phyloP scores from a whole-genome alignment of 2,113 vertebrate genomes.

The Poeciliopsis occidentalis region DNA sequence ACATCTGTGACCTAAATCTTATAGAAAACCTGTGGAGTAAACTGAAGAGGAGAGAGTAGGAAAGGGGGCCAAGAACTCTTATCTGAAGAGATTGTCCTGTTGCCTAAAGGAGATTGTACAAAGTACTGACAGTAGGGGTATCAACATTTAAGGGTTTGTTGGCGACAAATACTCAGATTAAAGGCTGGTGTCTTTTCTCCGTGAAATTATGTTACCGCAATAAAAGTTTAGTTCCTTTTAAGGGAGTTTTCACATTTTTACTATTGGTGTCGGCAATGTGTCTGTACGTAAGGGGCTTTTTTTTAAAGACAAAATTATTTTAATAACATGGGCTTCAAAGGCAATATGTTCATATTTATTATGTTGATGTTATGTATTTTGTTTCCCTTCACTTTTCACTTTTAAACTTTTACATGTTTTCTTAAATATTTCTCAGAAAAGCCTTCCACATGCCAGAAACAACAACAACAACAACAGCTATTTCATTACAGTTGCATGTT shows the following conservation, averaged over 20 bases:
- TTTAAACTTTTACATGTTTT: background rate
- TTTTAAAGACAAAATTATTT: conserved; percentile 4
- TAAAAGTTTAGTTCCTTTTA: background rate
- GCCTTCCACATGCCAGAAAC: conserved; percentile 3
- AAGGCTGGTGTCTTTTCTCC: background rate
- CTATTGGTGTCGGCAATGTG: background rate
- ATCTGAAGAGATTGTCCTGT: background rate
- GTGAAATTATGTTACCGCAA: background rate
- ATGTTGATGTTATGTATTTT: conserved; percentile 5
- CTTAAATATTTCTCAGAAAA: conserved; percentile 5
- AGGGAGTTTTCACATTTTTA: background rate
- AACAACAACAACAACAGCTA: background rate
- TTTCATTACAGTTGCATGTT: conserved; percentile 7
- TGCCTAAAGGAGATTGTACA: background rate
- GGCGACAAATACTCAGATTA: background rate
- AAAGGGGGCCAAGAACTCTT: background rate
- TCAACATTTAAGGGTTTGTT: background rate
- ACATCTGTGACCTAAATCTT: too few relatives aligned
- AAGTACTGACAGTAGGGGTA: background rate
- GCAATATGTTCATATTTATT: background rate
- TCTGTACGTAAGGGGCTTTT: background rate
- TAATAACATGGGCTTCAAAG: conserved; percentile 7
- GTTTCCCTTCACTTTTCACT: conserved; percentile 4
- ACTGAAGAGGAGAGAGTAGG: too few relatives aligned
- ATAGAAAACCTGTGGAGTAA: too few relatives aligned